Conservation (phyloP, 2,113 vertebrate species). For the Corythornis madagascariensis region DNA sequence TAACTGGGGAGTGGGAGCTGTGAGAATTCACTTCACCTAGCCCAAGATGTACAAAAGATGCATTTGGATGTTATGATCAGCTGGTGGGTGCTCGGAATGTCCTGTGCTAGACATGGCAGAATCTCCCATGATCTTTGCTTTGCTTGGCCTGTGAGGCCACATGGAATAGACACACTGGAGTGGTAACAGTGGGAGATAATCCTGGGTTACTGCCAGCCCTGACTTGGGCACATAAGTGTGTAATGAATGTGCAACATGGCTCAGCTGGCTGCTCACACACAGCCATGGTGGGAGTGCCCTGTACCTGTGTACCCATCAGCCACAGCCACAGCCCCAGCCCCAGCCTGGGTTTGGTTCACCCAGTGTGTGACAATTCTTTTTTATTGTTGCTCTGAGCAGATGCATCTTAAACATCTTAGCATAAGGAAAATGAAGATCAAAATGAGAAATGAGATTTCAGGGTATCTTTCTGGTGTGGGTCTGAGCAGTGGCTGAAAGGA, state of each 20-base stretch:
- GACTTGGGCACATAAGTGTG: background rate
- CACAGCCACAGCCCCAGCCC: background rate
- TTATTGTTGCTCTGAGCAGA: background rate
- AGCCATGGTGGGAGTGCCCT: no score
- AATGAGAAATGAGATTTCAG: background rate
- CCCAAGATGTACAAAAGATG: background rate
- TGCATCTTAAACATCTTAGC: background rate
- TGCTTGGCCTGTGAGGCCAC: fast-evolving
- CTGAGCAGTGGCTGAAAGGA: background rate
- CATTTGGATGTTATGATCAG: background rate
- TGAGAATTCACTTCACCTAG: background rate
- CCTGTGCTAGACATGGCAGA: fast-evolving
- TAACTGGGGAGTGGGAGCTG: background rate
- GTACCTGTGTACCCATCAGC: no score
- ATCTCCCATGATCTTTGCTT: background rate
- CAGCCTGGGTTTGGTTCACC: fast-evolving
- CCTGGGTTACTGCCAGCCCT: background rate
- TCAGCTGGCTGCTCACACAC: background rate
- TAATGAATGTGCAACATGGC: background rate
- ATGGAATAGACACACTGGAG: background rate
- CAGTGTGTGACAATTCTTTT: fast-evolving
- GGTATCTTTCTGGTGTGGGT: background rate
- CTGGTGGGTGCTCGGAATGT: background rate
- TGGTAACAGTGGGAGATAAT: fast-evolving
- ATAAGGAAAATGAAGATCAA: background rate